Base-by-base conservation (phyloP, 2,888 invertebrate genomes). In the Stenurella melanura region DNA sequence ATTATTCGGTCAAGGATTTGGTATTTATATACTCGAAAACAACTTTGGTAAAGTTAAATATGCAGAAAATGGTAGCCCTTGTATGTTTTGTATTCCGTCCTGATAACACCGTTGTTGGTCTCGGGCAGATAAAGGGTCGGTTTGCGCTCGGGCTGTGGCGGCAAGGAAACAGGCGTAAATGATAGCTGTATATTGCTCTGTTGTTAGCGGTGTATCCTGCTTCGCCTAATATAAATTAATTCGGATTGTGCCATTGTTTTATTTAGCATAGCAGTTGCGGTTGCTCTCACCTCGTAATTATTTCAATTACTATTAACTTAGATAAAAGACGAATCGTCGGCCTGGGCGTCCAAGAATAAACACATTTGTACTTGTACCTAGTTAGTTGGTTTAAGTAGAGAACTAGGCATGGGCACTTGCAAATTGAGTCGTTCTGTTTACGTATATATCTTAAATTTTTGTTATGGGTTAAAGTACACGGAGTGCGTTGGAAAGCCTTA, bases 71-170 rank as follows among this genome's bases (percentile, higher is more conserved):
- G 61, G 72, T 7, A 34, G 30, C 9, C 64, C 17, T 19, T 58
- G 64, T 64, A 64, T 18, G 38, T 18, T 34, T 50, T 50, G 50
- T 50, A 50, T 50, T 50, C 50, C n/a, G 50, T 50, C n/a, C 50
- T 50, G 50, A 21, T 64, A 34, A 64, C 64, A 30, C 34, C 34
- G 64, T 21, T 61, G 58, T 73, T 73, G 72, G 71, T 71, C 70
- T 64, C n/a, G 66, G 57, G 18, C 34, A 69, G 50, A 50, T 42
- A 73, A 42, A 26, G 30, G 63, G 74, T 58, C 57, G 67, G 58
- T 58, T 58, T 58, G 10, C 19, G 58, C 58, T 58, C 58, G 58
- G 19, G 58, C 58, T 58, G 58, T 10, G 58, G 58, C 21, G 21
- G 58, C 21, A 58, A 21, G 58, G 58, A 58, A 58, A 18, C 58